Percentiles rank a stretch among this genome's conserved stretches.
These are phyloP conservation scores for Thymallus thymallus DNA, from an alignment of 2,113 vertebrate species.

Conservation along the genomic window DNA sequence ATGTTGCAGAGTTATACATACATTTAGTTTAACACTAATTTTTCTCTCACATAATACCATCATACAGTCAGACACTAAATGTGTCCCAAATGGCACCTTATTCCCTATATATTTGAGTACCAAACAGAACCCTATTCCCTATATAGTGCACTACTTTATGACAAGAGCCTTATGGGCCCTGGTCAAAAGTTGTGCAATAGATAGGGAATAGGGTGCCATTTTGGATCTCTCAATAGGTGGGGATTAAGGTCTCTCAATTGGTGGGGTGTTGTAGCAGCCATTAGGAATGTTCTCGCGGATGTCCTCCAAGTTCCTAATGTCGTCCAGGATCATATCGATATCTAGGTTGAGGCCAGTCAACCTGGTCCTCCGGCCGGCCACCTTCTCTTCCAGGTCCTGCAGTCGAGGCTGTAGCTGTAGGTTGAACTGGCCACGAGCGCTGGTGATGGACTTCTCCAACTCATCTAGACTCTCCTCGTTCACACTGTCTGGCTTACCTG, in stretches of 20 bases:
- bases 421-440: slow-evolving; percentile 62
- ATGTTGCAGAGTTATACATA: slow-evolving; percentile 50
- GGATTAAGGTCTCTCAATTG: slow-evolving; percentile 81
- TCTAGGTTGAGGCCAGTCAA: slow-evolving; percentile 69
- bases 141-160: too few relatives aligned
- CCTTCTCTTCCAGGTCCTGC: slow-evolving; percentile 70
- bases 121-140: too few relatives aligned
- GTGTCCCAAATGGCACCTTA: too few relatives aligned
- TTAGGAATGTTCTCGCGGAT: slow-evolving; percentile 77
- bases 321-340: slow-evolving; percentile 77
- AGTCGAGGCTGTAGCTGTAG: slow-evolving; percentile 71
- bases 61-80: too few relatives aligned
- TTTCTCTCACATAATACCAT: background rate
- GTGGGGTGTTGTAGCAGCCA: slow-evolving; percentile 82
- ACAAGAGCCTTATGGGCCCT: too few relatives aligned
- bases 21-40: background rate
- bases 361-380: slow-evolving; percentile 57
- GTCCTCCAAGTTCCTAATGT: slow-evolving; percentile 87
- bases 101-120: too few relatives aligned
- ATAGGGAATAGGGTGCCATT: too few relatives aligned
- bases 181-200: too few relatives aligned
- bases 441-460: slow-evolving; percentile 54
- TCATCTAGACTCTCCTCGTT: slow-evolving; percentile 69
- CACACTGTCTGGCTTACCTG: slow-evolving; percentile 71
- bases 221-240: background rate